A percentile compares a stretch with the other conserved stretches of the same genome.
These are phyloP conservation scores for Chlorops oryzae DNA, from an alignment of 1,140 invertebrate genomes.

Conservation along the genomic window DNA sequence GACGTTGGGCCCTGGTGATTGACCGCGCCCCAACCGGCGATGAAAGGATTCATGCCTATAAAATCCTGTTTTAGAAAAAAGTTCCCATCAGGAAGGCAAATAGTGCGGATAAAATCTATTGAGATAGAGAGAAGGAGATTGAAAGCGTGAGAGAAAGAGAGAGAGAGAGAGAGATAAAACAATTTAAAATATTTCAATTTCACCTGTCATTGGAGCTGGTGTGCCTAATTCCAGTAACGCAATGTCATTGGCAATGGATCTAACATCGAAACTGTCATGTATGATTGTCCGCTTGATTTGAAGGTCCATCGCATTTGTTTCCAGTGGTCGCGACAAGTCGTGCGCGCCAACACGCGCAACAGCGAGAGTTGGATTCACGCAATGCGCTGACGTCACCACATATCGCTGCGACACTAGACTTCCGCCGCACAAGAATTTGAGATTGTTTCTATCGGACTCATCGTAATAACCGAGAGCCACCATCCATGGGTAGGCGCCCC, in stretches of 20 bases:
- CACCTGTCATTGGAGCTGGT: slow-evolving; percentile 9
- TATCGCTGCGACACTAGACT: slow-evolving; percentile 66
- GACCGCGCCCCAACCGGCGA: slow-evolving; percentile 50
- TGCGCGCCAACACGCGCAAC: slow-evolving; percentile 60
- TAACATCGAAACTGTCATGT: slow-evolving; percentile 62
- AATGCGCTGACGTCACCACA: slow-evolving; percentile 78
- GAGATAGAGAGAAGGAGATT: slow-evolving; percentile 17
- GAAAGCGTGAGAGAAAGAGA: background rate
- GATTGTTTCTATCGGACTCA: slow-evolving; percentile 48
- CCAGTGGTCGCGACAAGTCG: slow-evolving; percentile 56
- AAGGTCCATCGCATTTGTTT: slow-evolving; percentile 58
- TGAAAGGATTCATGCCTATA: slow-evolving; percentile 52
- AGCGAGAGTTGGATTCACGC: slow-evolving; percentile 51
- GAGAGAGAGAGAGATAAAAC: background rate
- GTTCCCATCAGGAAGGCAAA: slow-evolving; percentile 61
- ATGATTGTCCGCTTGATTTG: slow-evolving; percentile 54
- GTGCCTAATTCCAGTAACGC: slow-evolving; percentile 59
- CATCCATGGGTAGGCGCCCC: slow-evolving; percentile 66
- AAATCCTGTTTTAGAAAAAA: slow-evolving; percentile 49
- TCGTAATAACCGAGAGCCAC: slow-evolving; percentile 57
- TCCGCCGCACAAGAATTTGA: slow-evolving; percentile 72
- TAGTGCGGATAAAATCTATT: slow-evolving; percentile 58
- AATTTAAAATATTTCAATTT: background rate
- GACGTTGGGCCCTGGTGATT: slow-evolving; percentile 56
- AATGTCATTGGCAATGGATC: slow-evolving; percentile 66